Evolutionary conservation across 2,113 vertebrate genomes (phyloP).

Genomic region (Lepus americanus): DNA sequence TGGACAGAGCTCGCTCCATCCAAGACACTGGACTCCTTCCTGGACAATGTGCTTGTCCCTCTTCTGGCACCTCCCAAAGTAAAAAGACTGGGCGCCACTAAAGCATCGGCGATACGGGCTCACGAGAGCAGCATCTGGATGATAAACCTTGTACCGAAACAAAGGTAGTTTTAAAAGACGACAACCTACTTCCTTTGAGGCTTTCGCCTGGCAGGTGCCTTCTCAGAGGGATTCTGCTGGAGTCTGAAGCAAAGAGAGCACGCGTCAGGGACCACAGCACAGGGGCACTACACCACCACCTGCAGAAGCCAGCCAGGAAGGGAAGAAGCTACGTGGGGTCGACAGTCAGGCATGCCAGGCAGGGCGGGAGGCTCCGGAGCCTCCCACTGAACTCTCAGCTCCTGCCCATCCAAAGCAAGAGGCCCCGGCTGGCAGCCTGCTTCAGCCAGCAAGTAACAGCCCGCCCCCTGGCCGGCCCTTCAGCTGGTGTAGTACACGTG

Average conservation of each 20-base stretch:
- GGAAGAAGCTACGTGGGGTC: conserved; percentile 69
- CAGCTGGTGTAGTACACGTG: conserved; percentile 95
- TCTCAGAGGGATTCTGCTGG: conserved; percentile 66
- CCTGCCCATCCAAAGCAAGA: conserved; percentile 46
- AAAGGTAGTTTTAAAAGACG: conserved; percentile 26
- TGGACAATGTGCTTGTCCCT: conserved; percentile 57
- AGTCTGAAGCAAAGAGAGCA: conserved; percentile 70
- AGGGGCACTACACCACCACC: conserved; percentile 68
- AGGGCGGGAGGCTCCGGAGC: background rate
- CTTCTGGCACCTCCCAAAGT: conserved; percentile 48
- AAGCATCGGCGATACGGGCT: background rate
- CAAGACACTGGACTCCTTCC: conserved; percentile 49
- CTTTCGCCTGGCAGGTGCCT: conserved; percentile 59
- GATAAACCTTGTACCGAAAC: background rate
- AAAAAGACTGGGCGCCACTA: background rate
- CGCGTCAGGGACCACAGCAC: conserved; percentile 64
- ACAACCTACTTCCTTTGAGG: conserved; percentile 40
- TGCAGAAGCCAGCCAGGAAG: conserved; percentile 58
- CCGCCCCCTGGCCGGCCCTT: conserved; percentile 57
- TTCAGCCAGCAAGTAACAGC: conserved; percentile 53
- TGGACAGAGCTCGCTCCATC: conserved; percentile 58
- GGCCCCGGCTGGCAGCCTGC: conserved; percentile 79
- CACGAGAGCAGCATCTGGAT: background rate
- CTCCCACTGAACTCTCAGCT: conserved; percentile 64
- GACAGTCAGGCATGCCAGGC: conserved; percentile 76